These are phyloP conservation scores for Lagorchestes hirsutus DNA, from an alignment of 2,797 vertebrate species.

Conservation along the genomic window DNA sequence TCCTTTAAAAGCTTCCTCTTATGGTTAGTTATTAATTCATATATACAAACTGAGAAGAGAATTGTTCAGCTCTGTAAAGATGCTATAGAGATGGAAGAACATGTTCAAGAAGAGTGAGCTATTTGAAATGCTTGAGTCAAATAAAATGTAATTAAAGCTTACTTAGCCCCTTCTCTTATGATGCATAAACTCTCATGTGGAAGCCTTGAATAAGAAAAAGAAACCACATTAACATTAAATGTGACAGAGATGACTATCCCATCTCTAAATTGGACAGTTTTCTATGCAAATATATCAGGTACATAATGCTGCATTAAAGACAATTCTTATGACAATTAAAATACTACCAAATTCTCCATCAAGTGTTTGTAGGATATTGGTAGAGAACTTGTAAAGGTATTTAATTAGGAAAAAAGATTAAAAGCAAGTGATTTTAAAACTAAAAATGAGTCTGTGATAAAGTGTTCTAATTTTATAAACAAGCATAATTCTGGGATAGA, in stretches of 20 bases:
- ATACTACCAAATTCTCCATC: neutral
- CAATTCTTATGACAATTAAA: constrained; percentile 61
- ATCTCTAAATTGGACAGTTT: constrained; percentile 57
- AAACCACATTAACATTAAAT: constrained; percentile 46
- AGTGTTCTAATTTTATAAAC: constrained; percentile 8
- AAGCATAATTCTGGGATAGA: neutral
- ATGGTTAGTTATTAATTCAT: neutral
- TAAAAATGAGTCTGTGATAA: neutral
- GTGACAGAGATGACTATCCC: constrained; percentile 48
- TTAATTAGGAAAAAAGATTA: neutral
- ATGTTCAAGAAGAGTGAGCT: constrained; percentile 13
- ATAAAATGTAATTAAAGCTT: constrained; percentile 7
- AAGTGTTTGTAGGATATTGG: neutral
- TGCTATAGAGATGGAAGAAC: neutral
- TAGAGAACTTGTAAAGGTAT: neutral
- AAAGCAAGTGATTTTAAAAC: neutral
- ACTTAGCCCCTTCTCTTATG: constrained; percentile 22
- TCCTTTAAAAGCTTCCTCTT: neutral
- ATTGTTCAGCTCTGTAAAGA: neutral
- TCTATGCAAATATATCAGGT: constrained; percentile 56
- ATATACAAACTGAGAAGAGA: neutral
- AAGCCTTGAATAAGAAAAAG: constrained; percentile 36
- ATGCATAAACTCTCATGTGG: constrained; percentile 34
- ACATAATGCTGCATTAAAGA: constrained; percentile 53
- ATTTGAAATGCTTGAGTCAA: neutral